phyloP scores from a whole-genome alignment of 2,113 vertebrate genomes.

The Myodes glareolus region DNA sequence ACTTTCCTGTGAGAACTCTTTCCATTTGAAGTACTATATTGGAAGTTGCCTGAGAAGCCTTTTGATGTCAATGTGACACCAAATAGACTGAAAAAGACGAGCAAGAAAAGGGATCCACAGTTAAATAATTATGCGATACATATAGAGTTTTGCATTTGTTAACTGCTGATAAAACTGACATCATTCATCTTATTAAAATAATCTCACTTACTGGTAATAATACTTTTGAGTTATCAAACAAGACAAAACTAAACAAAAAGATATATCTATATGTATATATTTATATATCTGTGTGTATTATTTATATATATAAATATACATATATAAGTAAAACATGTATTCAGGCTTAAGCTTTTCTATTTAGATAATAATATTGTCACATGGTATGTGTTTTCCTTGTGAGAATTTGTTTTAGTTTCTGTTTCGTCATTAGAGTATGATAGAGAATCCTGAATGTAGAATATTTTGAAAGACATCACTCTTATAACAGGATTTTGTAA shows the following conservation, averaged over 20 bases:
- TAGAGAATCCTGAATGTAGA: neutral
- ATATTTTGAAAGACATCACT: neutral
- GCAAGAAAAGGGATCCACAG: neutral
- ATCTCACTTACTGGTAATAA: neutral
- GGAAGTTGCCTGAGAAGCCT: too few relatives aligned
- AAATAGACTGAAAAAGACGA: neutral
- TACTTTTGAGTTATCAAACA: neutral
- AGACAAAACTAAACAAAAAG: neutral
- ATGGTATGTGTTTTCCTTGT: neutral
- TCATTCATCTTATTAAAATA: neutral
- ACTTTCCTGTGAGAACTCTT: constrained; percentile 26
- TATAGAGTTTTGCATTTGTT: neutral
- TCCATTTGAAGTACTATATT: neutral
- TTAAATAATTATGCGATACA: neutral
- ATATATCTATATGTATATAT: neutral
- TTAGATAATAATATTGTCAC: neutral
- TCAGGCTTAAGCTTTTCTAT: neutral
- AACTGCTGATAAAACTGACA: neutral
- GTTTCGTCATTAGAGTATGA: neutral
- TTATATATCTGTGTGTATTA: neutral
- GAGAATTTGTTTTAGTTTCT: neutral
- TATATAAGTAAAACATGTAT: neutral
- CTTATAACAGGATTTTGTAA: neutral
- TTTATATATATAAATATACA: neutral
- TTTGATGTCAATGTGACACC: neutral